Conservation (phyloP, 2,797 vertebrate species). For the Gouania willdenowi region DNA sequence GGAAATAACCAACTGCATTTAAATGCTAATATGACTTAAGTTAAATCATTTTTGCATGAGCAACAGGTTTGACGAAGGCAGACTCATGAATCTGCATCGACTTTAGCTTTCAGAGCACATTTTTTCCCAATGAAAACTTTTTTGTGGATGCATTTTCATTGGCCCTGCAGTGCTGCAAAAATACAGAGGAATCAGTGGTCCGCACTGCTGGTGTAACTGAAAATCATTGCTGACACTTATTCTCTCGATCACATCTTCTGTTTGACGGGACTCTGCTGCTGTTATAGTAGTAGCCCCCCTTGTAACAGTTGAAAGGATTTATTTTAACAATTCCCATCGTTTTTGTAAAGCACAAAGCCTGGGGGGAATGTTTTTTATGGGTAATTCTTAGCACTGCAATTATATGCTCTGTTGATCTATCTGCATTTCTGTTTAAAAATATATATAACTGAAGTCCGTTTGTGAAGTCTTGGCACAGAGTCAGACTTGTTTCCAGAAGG, state of each 20-base stretch:
- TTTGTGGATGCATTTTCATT: conserved; percentile 56
- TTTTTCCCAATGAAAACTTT: conserved; percentile 42
- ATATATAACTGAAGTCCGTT: neutral
- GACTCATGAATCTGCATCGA: conserved; percentile 36
- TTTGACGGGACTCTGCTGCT: neutral
- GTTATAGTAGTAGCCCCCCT: neutral
- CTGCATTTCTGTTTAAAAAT: too few species aligned
- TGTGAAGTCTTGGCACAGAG: neutral
- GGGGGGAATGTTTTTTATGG: neutral
- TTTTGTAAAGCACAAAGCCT: neutral
- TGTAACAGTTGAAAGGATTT: too few species aligned
- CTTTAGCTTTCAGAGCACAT: conserved; percentile 54
- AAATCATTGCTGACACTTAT: conserved; percentile 47
- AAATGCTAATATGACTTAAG: conserved; percentile 70
- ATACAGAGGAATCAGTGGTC: conserved; percentile 44
- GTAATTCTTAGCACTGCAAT: neutral
- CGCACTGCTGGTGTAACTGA: conserved; percentile 27
- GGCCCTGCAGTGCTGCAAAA: conserved; percentile 38
- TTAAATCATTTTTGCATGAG: conserved; percentile 51
- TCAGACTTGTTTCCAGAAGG: neutral
- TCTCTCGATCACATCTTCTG: conserved; percentile 26
- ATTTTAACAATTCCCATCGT: neutral
- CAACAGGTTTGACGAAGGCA: conserved; percentile 63
- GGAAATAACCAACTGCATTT: conserved; percentile 69
- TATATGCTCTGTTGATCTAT: neutral